These are phyloP conservation scores for Microtus pennsylvanicus DNA, from an alignment of 2,113 vertebrate species.

Conservation along the genomic window DNA sequence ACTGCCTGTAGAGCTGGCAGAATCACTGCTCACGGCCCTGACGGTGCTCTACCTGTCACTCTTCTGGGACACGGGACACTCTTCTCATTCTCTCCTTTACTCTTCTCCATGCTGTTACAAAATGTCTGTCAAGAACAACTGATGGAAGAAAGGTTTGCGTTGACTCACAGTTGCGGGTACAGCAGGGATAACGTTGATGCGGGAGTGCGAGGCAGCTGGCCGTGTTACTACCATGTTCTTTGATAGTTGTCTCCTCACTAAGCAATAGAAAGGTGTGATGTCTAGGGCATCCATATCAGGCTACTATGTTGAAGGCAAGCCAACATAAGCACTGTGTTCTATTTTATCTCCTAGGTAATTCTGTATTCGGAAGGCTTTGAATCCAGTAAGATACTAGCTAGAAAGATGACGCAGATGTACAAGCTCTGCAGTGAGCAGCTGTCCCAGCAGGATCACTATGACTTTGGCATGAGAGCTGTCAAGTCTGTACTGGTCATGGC, in stretches of 20 bases:
- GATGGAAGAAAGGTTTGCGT: not conserved
- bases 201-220: not conserved
- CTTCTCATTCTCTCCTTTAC: not conserved
- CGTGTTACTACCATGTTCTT: too few relatives aligned
- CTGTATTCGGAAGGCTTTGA: constrained; percentile 93
- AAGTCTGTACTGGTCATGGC: constrained; percentile 94
- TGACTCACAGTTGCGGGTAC: not conserved
- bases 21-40: not conserved
- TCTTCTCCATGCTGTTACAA: not conserved
- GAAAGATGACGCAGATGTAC: constrained; percentile 95
- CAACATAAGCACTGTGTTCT: not conserved
- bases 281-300: not conserved
- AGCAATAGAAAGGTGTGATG: not conserved
- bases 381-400: constrained; percentile 91
- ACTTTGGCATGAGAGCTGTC: constrained; percentile 93
- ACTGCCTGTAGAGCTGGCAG: not conserved
- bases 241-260: not conserved
- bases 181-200: not conserved
- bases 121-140: too few relatives aligned
- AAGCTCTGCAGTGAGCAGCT: constrained; percentile 93
- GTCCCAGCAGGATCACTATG: constrained; percentile 93
- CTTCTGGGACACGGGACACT: not conserved
- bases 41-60: not conserved
- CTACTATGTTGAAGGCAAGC: not conserved
- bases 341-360: constrained; percentile 86